These are phyloP conservation scores for Heliconius charithonia DNA, from an alignment of 2,888 invertebrate species.

Conservation along the genomic window DNA sequence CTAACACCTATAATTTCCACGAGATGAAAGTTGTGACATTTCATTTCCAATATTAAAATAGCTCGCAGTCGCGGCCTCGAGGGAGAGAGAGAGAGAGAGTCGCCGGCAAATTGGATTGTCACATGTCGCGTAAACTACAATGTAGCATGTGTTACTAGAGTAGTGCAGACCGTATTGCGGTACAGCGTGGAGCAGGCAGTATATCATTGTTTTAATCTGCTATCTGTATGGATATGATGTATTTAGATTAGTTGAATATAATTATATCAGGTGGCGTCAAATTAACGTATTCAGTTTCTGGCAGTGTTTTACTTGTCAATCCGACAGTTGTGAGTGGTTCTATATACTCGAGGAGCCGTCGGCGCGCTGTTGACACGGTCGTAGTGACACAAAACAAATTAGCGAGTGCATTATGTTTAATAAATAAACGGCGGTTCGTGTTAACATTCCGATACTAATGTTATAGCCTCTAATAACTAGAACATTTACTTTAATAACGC, in stretches of 20 bases:
- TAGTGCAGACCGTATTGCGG: neutral
- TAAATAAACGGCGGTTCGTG: neutral
- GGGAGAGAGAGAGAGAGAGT: neutral
- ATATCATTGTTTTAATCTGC: neutral
- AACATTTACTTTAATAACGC: neutral
- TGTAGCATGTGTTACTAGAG: neutral
- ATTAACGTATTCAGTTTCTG: too few relatives aligned
- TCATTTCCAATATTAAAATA: slow-evolving; percentile 19
- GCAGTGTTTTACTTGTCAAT: too few relatives aligned
- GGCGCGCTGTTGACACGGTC: too few relatives aligned
- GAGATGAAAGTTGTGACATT: slow-evolving; percentile 2
- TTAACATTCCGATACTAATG: neutral
- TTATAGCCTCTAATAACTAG: neutral
- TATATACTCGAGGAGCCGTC: too few relatives aligned
- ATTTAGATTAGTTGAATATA: too few relatives aligned
- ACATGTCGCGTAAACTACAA: slow-evolving; percentile 1
- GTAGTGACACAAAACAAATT: too few relatives aligned
- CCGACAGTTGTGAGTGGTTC: too few relatives aligned
- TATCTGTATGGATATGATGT: neutral
- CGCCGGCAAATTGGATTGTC: slow-evolving; percentile 20
- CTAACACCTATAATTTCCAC: neutral
- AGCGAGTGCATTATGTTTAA: neutral
- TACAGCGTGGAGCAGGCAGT: neutral
- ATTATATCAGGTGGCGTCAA: too few relatives aligned
- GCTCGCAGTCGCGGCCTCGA: neutral